Conservation (phyloP, 2,797 vertebrate genomes). For the Rhyacichthys aspro region DNA sequence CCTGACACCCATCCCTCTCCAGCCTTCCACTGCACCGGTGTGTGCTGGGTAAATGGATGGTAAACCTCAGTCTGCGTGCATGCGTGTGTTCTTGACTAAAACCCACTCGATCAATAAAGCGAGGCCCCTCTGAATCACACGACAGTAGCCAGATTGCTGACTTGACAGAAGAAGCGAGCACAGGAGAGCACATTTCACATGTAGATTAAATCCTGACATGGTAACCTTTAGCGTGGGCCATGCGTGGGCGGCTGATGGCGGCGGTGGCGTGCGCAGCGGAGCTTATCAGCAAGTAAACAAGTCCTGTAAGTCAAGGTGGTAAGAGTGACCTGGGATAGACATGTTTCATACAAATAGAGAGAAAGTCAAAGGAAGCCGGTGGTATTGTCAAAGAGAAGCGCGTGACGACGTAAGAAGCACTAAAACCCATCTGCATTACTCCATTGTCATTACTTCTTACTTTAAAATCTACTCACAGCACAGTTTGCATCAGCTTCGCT, state of each 20-base stretch:
- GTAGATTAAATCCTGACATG: constrained; percentile 76
- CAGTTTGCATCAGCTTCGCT: not conserved
- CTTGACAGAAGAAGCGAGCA: constrained; percentile 70
- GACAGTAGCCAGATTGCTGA: constrained; percentile 76
- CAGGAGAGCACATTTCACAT: constrained; percentile 78
- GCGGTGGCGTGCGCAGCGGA: not conserved
- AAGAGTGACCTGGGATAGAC: constrained; percentile 56
- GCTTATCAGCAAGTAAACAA: constrained; percentile 56
- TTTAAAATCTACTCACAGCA: not conserved
- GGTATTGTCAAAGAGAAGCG: not conserved
- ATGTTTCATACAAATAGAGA: constrained; percentile 39
- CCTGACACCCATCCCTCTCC: constrained; percentile 72
- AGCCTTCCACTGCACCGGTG: constrained; percentile 55
- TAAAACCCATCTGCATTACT: not conserved
- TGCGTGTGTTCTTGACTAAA: constrained; percentile 61
- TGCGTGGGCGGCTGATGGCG: constrained; percentile 28
- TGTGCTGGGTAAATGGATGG: constrained; percentile 32
- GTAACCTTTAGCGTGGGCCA: constrained; percentile 71
- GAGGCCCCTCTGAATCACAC: constrained; percentile 69
- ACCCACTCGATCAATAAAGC: constrained; percentile 82
- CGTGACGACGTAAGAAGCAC: not conserved
- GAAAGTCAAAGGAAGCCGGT: constrained; percentile 2
- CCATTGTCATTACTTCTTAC: not conserved
- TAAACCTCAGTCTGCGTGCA: constrained; percentile 39
- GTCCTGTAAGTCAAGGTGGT: constrained; percentile 62